Base-by-base conservation (phyloP, 2,113 vertebrate species). In the Eretmochelys imbricata region DNA sequence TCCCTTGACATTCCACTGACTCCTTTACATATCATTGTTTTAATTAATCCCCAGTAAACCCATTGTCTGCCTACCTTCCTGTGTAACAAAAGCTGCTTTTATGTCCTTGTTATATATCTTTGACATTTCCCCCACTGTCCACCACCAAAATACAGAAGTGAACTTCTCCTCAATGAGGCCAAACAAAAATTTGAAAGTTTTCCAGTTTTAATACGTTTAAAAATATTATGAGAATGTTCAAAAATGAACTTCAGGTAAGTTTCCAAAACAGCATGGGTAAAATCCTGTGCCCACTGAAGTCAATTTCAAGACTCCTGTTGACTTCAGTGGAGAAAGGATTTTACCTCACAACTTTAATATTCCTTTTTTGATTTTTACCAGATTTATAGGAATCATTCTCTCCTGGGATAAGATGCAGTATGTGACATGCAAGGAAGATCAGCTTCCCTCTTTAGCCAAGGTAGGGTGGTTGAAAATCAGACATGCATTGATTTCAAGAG, bases 271-370 rank as follows among this genome's bases (percentile, higher is more conserved):
- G n/a, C 35, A 22, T 20, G 65, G 35, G 62, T 65, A 69, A 72
- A 72, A 72, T 69, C 35, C 35, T 38, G n/a, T n/a, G n/a, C 17
- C 65, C 75, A 78, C 42, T 27, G 12, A 48, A 14, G 42, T 72
- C 19, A 38, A 72, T 72, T 72, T 17, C 65, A 72, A 72, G 35
- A 72, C n/a, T 72, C n/a, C 42, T 27, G 88, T 90, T 92, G 22
- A 46, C 89, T 42, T n/a, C 20, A 87, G 0, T 1, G 50, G 48
- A 46, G 14, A 6, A 57, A 85, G n/a, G 10, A 59, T 13, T 76
- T 93, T 86, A 91, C 4, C 55, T 92, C 65, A 87, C 92, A 94
- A 88, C 59, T 65, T 92, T 49, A 88, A 94, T 89, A 88, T 25
- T 24, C 38, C 55, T 89, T 93, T 85, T 87, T 0, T 85, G 85